Evolutionary conservation across 2,113 vertebrate species (phyloP).

Genomic region (Dromas ardeola): DNA sequence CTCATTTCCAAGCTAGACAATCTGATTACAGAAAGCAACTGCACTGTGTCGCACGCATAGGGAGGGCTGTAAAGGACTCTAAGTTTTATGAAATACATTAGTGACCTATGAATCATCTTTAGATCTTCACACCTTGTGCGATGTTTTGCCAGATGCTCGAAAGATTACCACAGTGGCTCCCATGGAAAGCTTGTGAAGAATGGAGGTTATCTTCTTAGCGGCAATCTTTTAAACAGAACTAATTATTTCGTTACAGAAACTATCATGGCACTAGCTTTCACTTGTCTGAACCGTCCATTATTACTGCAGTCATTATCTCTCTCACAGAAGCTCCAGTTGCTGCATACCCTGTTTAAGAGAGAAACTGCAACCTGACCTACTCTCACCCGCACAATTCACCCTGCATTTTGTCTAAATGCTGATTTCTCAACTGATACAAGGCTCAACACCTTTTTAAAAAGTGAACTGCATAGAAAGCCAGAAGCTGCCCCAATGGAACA

Average conservation of each 20-base stretch:
- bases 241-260: slow-evolving; percentile 62
- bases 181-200: not conserved
- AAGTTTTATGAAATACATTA: not conserved
- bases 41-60: not conserved
- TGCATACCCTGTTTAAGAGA: accelerated
- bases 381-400: not conserved
- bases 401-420: not conserved
- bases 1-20: not conserved
- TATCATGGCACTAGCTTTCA: slow-evolving; percentile 35
- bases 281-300: slow-evolving; percentile 1
- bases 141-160: not conserved
- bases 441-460: not conserved
- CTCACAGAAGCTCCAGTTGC: not conserved
- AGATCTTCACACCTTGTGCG: not conserved
- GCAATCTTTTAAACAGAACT: slow-evolving; percentile 50
- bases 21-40: not conserved
- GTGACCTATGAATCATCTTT: not conserved
- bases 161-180: not conserved
- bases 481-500: not conserved
- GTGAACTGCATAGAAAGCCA: not conserved
- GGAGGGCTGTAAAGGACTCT: not conserved
- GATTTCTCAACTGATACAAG: not conserved
- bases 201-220: slow-evolving; percentile 22
- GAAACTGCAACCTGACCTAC: not conserved
- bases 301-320: not conserved